Evolutionary conservation across 1,140 invertebrate species (phyloP).

Genomic region (Halyomorpha halys): DNA sequence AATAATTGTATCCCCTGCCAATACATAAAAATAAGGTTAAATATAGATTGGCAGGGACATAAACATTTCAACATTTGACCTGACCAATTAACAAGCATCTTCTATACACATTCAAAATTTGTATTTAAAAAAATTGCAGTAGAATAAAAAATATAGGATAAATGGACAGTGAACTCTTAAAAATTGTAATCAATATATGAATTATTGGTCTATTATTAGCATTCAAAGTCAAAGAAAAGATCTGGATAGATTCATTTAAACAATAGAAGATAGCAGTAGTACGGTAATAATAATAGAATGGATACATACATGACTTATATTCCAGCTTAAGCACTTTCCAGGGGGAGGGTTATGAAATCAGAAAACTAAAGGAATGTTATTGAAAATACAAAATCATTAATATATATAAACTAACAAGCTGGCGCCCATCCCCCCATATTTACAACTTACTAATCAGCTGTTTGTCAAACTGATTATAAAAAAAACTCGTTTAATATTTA

Average conservation of each 20-base stretch:
- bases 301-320: neutral
- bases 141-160: no score
- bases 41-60: constrained; percentile 13
- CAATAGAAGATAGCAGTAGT: no score
- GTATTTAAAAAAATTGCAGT: no score
- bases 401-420: neutral
- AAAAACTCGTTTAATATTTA: no score
- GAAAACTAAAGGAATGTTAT: neutral
- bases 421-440: constrained; percentile 4
- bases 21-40: constrained; percentile 16
- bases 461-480: no score
- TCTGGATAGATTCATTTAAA: no score
- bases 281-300: neutral
- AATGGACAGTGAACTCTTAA: no score
- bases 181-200: no score
- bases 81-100: neutral
- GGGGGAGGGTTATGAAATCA: neutral
- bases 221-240: no score
- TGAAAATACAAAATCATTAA: neutral
- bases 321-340: neutral
- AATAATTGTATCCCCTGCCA: constrained; percentile 15
- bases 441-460: no score
- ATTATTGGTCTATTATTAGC: no score
- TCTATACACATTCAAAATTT: no score
- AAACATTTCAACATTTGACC: neutral